Evolutionary conservation across 2,113 vertebrate genomes (phyloP), one percentile per base, ranked within the genome.

Genomic region (Ceyx cyanopectus): DNA sequence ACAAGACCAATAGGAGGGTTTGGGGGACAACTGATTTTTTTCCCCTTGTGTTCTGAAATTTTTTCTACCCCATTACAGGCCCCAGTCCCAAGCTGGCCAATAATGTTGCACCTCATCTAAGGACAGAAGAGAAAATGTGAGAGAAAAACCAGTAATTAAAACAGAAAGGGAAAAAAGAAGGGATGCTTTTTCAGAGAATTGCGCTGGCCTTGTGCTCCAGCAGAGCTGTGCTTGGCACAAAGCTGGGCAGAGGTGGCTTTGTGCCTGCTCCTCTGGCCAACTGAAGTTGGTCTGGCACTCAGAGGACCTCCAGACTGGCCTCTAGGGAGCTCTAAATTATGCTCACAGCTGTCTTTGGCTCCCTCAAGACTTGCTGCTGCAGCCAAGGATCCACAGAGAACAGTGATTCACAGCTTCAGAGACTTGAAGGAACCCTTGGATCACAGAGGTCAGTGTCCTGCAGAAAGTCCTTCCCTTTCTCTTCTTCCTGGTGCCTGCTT

Each of bases 231-330:
- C 50, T 83, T 83, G 89, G 86, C 83, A 76, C 19, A 29, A 63
- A 34, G 37, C 51, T 92, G 92, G 89, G 87, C 46, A 90, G 41
- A 53, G 58, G 29, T 70, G 73, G 78, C 68, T 89, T 70, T 24
- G 22, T 81, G 87, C 69, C 79, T 10, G 48, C n/a, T 72, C 65
- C 41, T 53, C 40, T 41, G 48, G 69, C 74, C 82, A 87, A 23
- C 34, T 57, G 15, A 10, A 67, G 74, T 51, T 81, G 78, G 19
- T 62, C 51, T 81, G 90, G 81, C 30, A 60, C 45, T 72, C 57
- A 29, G 16, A 84, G 61, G n/a, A 81, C n/a, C 41, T 58, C 50
- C 81, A 74, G 60, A 21, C 9, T 12, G 77, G 51, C n/a, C 87
- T 57, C 68, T 41, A 23, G 77, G 61, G 77, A 89, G 46, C 68